Base-by-base conservation (phyloP, 2,888 invertebrate species). In the Thelaira solivaga region DNA sequence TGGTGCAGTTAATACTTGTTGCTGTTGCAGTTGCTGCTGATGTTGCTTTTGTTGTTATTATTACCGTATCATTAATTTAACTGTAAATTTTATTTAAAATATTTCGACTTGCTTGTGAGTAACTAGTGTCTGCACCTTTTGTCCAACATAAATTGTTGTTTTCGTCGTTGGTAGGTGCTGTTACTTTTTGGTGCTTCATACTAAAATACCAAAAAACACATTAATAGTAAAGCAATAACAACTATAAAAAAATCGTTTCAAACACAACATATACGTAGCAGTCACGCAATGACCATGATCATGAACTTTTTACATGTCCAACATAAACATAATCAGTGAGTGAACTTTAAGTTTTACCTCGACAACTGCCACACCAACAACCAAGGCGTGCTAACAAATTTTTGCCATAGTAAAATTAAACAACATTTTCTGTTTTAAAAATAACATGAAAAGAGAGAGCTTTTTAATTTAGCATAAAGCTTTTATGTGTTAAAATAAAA, bases 241-340 rank as follows among this genome's bases (percentile, higher is more conserved):
- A 2, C 4, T 2, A 5, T 16, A 10, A 7, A 24, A 47, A 47
- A 36, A 8, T 26, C 10, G 4, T 3, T 24, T 51, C 20, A 18
- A 16, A 55, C 43, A 45, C 1, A 13, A 34, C 45, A 31, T 22
- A 45, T 36, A 26, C 36, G 20, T 61, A 65, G 31, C 59, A 53
- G 69, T 34, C 13, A 26, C 41, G 45, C 53, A 61, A 80, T 76
- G 80, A 51, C 80, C 80, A 76, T 80, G 80, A 80, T 76, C 80
- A 80, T 80, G 80, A 80, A 80, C 80, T 80, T 80, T 61, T 67
- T 65, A 36, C 53, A 74, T 74, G 51, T 69, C 69, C 13, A 65
- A 55, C 61, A 59, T 45, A 41, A 57, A 62, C n/a, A n/a, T 67
- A 16, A 55, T 16, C 49, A 41, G 31, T 43, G 26, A 43, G 43